Evolutionary conservation across 2,797 vertebrate genomes (phyloP).

Genomic region (Acanthiza pusilla): DNA sequence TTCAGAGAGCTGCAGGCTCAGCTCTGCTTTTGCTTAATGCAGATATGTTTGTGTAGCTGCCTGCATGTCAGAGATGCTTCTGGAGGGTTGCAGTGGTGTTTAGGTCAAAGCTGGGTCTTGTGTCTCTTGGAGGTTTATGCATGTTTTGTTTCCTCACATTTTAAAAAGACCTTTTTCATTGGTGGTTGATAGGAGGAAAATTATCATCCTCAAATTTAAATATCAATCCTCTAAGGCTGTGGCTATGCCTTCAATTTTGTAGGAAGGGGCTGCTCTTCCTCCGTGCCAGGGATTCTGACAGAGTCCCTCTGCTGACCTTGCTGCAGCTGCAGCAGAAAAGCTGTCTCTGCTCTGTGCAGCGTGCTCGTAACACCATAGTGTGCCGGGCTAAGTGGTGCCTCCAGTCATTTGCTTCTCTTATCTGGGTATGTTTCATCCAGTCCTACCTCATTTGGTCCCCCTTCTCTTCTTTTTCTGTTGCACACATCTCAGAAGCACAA

Average conservation of each 20-base stretch:
- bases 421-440: background rate
- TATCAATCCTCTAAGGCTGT: background rate
- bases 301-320: background rate
- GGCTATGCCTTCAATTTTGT: background rate
- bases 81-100: background rate
- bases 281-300: background rate
- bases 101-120: background rate
- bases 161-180: background rate
- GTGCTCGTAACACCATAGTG: rapidly evolving
- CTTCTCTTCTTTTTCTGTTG: background rate
- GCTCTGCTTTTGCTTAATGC: background rate
- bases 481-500: background rate
- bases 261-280: background rate
- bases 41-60: background rate
- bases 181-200: background rate
- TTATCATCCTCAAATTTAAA: background rate
- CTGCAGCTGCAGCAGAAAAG: background rate
- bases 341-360: background rate
- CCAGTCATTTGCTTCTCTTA: background rate
- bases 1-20: background rate
- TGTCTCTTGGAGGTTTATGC: background rate
- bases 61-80: background rate
- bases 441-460: background rate
- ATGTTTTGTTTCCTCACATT: background rate
- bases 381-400: background rate